Percentiles rank a stretch among this genome's conserved stretches.
Evolutionary conservation across 2,797 vertebrate genomes (phyloP).

Genomic region (Adelosebastes latens): DNA sequence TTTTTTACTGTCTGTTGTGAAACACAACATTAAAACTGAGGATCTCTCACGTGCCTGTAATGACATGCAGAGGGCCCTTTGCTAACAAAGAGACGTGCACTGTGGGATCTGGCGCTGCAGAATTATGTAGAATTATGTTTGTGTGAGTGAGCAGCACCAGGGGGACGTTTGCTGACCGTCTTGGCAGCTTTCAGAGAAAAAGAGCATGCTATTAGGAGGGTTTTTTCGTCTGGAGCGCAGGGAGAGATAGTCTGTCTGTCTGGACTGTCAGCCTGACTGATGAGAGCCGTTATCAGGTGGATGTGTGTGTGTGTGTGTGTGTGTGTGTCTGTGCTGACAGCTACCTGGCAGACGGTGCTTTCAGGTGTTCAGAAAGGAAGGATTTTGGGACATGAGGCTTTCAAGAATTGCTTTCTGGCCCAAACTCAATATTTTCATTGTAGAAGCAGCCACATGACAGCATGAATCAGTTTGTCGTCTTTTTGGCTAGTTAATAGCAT

Average conservation of each 20-base stretch:
- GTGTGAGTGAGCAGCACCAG: conserved; percentile 64
- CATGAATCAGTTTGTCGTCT: conserved; percentile 57
- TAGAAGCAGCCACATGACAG: conserved; percentile 30
- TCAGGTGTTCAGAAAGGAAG: conserved; percentile 68
- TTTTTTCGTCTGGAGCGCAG: conserved; percentile 59
- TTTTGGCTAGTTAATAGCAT: conserved; percentile 33
- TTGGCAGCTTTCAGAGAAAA: conserved; percentile 63
- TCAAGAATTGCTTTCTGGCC: conserved; percentile 56
- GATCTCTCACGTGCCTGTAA: conserved; percentile 34
- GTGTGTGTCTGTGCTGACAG: conserved; percentile 58
- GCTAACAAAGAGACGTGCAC: conserved; percentile 46
- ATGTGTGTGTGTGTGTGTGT: conserved; percentile 7
- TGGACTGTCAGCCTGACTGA: conserved; percentile 72
- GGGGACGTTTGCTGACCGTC: conserved; percentile 48
- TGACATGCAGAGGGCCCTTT: conserved; percentile 31
- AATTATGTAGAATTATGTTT: conserved; percentile 56
- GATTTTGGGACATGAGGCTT: conserved; percentile 38
- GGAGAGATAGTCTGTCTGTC: conserved; percentile 69
- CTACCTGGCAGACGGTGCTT: conserved; percentile 56
- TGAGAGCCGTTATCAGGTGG: conserved; percentile 54
- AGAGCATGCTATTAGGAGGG: conserved; percentile 51
- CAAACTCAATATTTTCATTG: conserved; percentile 19
- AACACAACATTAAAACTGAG: conserved; percentile 14
- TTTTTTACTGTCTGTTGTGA: not conserved
- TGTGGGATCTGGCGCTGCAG: conserved; percentile 57